Conservation (phyloP, 2,888 invertebrate genomes). For the Hololepta plana region DNA sequence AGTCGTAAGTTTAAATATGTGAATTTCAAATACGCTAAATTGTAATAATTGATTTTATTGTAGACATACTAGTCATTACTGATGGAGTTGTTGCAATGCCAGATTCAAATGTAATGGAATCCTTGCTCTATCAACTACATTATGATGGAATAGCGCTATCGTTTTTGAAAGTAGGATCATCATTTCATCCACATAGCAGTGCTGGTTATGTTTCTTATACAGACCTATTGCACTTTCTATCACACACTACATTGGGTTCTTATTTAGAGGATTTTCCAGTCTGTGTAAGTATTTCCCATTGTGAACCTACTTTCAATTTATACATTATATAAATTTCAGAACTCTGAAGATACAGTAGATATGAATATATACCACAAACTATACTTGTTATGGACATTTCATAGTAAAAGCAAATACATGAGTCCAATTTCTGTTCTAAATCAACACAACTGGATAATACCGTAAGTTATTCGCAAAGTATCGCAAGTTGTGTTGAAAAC, state of each 20-base stretch:
- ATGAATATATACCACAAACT: constrained; percentile 24
- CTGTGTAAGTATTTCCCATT: constrained; percentile 10
- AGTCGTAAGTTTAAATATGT: constrained; percentile 36
- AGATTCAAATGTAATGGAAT: constrained; percentile 53
- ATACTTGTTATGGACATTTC: constrained; percentile 17
- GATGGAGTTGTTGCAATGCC: constrained; percentile 58
- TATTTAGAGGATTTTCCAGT: constrained; percentile 38
- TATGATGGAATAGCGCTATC: constrained; percentile 56
- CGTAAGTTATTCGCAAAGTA: too few relatives aligned
- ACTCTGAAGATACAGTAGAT: constrained; percentile 16
- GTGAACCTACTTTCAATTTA: too few relatives aligned
- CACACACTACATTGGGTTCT: constrained; percentile 55
- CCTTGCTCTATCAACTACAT: constrained; percentile 50
- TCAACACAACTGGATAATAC: too few relatives aligned
- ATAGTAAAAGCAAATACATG: constrained; percentile 11
- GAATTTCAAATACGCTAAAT: constrained; percentile 5
- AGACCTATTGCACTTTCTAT: constrained; percentile 56
- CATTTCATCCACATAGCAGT: constrained; percentile 45
- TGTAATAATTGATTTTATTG: constrained; percentile 13
- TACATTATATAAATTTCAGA: constrained; percentile 14
- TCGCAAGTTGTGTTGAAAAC: too few relatives aligned
- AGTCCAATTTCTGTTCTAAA: constrained; percentile 6
- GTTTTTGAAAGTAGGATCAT: constrained; percentile 51
- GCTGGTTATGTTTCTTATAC: constrained; percentile 53
- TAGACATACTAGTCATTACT: constrained; percentile 53